A percentile compares a stretch with the other conserved stretches of the same genome.
Conservation (phyloP, 2,113 vertebrate genomes). For the Cnemophilus loriae region DNA sequence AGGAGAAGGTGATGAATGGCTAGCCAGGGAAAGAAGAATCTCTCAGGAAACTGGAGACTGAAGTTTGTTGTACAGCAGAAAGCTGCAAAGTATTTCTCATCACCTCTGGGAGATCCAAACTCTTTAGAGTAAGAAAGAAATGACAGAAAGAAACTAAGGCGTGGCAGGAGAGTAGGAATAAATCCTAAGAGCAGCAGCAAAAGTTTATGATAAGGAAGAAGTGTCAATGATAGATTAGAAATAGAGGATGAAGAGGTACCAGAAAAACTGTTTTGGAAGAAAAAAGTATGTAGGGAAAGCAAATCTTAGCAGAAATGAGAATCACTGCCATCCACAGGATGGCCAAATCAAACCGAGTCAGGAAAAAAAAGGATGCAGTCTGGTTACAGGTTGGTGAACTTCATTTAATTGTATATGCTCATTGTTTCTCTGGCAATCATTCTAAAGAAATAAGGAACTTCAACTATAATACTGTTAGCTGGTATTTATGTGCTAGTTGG, state of each 20-base stretch:
- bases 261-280: neutral
- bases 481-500: neutral
- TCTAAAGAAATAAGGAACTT: neutral
- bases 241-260: neutral
- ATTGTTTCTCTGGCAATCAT: neutral
- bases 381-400: neutral
- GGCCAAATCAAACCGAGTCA: neutral
- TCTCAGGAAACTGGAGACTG: neutral
- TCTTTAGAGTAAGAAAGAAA: neutral
- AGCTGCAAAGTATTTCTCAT: neutral
- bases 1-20: neutral
- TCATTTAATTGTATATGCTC: neutral
- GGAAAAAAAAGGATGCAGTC: neutral
- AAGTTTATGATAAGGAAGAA: neutral
- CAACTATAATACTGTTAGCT: neutral
- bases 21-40: neutral
- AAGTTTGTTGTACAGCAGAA: neutral
- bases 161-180: neutral
- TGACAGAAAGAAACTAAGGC: neutral
- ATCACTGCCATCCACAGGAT: neutral
- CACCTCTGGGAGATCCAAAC: neutral
- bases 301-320: neutral
- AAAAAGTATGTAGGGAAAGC: neutral
- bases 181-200: neutral
- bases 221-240: neutral